Percentiles rank a stretch among this genome's conserved stretches.
phyloP scores from a whole-genome alignment of 2,888 invertebrate species.

The Cyrtodaria siliqua region DNA sequence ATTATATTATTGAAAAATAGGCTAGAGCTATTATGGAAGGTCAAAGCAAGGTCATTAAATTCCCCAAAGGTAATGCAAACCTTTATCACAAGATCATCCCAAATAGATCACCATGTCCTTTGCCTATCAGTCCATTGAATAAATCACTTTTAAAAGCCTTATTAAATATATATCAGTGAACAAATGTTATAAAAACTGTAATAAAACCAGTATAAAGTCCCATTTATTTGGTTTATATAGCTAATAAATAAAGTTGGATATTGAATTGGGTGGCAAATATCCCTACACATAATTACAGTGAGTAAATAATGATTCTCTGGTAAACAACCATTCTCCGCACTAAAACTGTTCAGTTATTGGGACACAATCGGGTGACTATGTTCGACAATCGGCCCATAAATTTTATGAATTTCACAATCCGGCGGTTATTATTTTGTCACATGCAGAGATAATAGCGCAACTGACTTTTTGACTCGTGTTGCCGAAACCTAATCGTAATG shows the following conservation, averaged over 20 bases:
- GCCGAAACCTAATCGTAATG: background rate
- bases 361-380: too few relatives aligned
- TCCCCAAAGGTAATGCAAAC: too few relatives aligned
- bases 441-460: background rate
- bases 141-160: background rate
- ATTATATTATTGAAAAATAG: too few relatives aligned
- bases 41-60: too few relatives aligned
- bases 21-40: too few relatives aligned
- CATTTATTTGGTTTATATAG: constrained; percentile 10
- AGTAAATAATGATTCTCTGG: background rate
- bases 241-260: constrained; percentile 13
- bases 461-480: constrained; percentile 5
- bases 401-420: background rate
- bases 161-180: constrained; percentile 6
- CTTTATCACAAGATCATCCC: too few relatives aligned
- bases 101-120: too few relatives aligned
- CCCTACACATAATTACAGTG: constrained; percentile 7
- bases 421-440: constrained; percentile 10
- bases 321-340: too few relatives aligned
- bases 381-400: background rate
- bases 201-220: background rate
- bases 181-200: constrained; percentile 7
- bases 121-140: background rate
- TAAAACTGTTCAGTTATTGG: too few relatives aligned
- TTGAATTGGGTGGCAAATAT: constrained; percentile 12